Evolutionary conservation across 2,888 invertebrate species (phyloP).

Genomic region (Camptogramma bilineatum): DNA sequence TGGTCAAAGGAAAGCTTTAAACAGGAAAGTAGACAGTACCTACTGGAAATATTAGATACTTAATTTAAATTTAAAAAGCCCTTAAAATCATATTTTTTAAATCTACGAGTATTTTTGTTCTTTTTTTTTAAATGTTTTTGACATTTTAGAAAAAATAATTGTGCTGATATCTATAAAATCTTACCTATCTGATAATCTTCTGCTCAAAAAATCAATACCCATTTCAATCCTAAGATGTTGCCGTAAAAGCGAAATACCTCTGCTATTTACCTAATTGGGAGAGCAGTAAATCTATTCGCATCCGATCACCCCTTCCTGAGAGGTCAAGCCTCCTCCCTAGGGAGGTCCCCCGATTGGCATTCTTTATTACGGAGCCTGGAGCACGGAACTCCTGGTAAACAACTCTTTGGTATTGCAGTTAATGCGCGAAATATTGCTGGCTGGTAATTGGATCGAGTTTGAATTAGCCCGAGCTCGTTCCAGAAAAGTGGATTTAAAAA

Average conservation of each 20-base stretch:
- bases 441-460: constrained; percentile 38
- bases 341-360: constrained; percentile 64
- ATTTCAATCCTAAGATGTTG: constrained; percentile 13
- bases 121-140: no score
- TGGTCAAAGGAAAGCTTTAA: constrained; percentile 1
- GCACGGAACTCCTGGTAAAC: constrained; percentile 53
- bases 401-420: constrained; percentile 65
- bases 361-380: constrained; percentile 66
- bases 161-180: neutral
- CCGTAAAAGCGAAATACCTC: constrained; percentile 45
- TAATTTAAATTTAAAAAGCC: no score
- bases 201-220: neutral
- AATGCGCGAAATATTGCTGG: constrained; percentile 66
- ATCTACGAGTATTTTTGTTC: no score
- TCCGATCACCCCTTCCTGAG: constrained; percentile 66
- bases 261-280: constrained; percentile 67
- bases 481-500: neutral
- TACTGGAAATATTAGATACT: neutral
- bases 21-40: no score
- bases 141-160: no score
- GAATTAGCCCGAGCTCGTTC: constrained; percentile 27
- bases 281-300: constrained; percentile 59
- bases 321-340: constrained; percentile 65
- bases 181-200: neutral
- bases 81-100: no score